phyloP scores from a whole-genome alignment of 2,113 vertebrate genomes.

The Nothobranchius furzeri region DNA sequence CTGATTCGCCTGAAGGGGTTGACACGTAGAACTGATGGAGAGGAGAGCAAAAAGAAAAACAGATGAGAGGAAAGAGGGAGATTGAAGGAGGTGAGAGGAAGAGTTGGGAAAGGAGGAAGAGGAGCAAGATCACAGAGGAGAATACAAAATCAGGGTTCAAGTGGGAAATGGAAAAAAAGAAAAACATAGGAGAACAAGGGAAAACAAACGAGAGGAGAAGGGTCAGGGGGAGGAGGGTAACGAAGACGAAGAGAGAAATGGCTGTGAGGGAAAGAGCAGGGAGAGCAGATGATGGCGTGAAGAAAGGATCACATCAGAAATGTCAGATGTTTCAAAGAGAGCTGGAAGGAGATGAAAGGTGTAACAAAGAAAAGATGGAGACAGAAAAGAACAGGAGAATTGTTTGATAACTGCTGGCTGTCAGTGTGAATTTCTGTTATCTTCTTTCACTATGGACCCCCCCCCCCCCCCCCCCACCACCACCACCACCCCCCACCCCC shows the following conservation, averaged over 20 bases:
- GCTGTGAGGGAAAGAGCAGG: slow-evolving; percentile 5
- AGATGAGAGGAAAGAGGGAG: slow-evolving; percentile 37
- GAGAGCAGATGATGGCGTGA: slow-evolving; percentile 1
- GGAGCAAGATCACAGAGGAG: not conserved
- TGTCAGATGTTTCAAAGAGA: slow-evolving; percentile 14
- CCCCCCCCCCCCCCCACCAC: not conserved
- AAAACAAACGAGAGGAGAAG: not conserved
- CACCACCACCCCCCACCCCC: no score
- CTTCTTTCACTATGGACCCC: slow-evolving; percentile 15
- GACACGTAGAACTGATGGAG: slow-evolving; percentile 28
- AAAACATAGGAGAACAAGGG: not conserved
- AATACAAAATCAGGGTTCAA: not conserved
- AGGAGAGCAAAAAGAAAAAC: slow-evolving; percentile 25
- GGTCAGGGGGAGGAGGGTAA: not conserved
- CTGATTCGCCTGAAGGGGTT: slow-evolving; percentile 33
- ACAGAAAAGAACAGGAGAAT: slow-evolving; percentile 3
- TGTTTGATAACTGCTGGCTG: slow-evolving; percentile 49
- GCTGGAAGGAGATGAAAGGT: not conserved
- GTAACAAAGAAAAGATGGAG: not conserved
- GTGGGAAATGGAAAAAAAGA: not conserved
- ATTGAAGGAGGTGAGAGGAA: slow-evolving; percentile 48
- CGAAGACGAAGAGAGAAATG: slow-evolving; percentile 1
- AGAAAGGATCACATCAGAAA: slow-evolving; percentile 7
- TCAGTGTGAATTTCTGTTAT: slow-evolving; percentile 30
- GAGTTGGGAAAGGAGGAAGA: slow-evolving; percentile 29